Percentiles rank a stretch among this genome's conserved stretches.
These are phyloP conservation scores for Anthonomus grandis DNA, from an alignment of 1,140 invertebrate species.

Conservation along the genomic window DNA sequence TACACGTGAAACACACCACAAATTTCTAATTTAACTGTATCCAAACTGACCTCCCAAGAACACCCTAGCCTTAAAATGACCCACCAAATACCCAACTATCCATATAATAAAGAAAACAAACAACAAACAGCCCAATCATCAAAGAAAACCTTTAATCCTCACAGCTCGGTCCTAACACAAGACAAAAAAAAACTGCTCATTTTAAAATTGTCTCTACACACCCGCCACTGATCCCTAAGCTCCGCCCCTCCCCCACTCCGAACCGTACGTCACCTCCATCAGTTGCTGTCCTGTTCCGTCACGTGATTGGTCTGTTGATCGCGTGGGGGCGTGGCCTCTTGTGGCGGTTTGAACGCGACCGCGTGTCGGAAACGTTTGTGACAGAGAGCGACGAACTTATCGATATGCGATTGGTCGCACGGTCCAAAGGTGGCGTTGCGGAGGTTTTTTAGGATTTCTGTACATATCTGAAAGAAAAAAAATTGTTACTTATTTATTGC, in stretches of 20 bases:
- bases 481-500: not conserved
- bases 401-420: conserved; percentile 60
- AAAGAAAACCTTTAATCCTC: too few species aligned
- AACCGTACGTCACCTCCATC: conserved; percentile 16
- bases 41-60: too few species aligned
- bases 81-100: too few species aligned
- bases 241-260: not conserved
- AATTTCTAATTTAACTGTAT: too few species aligned
- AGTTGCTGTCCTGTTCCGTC: conserved; percentile 29
- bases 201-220: too few species aligned
- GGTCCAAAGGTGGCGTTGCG: conserved; percentile 74
- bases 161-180: too few species aligned
- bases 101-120: too few species aligned
- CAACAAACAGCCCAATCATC: too few species aligned
- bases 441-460: conserved; percentile 71
- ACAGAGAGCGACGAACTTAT: conserved; percentile 68
- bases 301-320: conserved; percentile 26
- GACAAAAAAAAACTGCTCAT: too few species aligned
- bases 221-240: not conserved
- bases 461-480: conserved; percentile 62
- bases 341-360: conserved; percentile 56
- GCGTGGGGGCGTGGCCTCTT: conserved; percentile 9
- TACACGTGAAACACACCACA: too few species aligned
- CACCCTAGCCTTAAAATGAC: too few species aligned
- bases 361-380: conserved; percentile 72